Base-by-base conservation (phyloP, 2,113 vertebrate species). In the Pycnonotus jocosus region DNA sequence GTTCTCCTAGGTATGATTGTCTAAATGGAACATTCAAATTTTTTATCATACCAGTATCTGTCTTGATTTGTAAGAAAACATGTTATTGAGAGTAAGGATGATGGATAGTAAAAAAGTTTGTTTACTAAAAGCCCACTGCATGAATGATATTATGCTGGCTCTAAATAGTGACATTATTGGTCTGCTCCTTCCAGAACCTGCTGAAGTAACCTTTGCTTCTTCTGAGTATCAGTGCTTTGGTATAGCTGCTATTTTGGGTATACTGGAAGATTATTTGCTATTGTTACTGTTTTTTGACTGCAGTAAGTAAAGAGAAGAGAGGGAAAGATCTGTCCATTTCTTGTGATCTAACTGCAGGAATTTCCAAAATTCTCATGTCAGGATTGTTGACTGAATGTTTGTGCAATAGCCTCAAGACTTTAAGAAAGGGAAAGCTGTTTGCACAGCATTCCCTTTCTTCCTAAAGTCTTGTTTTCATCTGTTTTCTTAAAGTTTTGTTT, bases 81-180 rank as follows among this genome's bases (percentile, higher is more conserved):
- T 35, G 33, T 69, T 78, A 8, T 6, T 0, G 4, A 64, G 44
- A 51, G 3, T 47, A 61, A 74, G n/a, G 44, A 37, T 1, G 7
- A 14, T 19, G 9, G 15, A 6, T 11, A 19, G 7, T 65, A 68
- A 58, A 54, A 40, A 69, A 12, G 2, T 1, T 1, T 27, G 27
- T 73, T 44, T 14, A 11, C 24, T 48, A 6, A 1, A 53, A 68
- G 11, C 35, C 13, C 10, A 7, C 25, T 83, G 22, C 0, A 0
- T 53, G 18, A 62, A 37, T 23, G 9, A 10, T 38, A 23, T 3
- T 60, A 5, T 1, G 3, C 15, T 74, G 16, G 53, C 9, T 30
- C 21, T 51, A 44, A 74, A 33, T 12, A 79, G 13, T 42, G 30
- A 10, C 12, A 4, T 15, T 65, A 13, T 18, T 83, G 30, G 22